phyloP scores from a whole-genome alignment of 2,113 vertebrate species.

The Puffinus mauretanicus region DNA sequence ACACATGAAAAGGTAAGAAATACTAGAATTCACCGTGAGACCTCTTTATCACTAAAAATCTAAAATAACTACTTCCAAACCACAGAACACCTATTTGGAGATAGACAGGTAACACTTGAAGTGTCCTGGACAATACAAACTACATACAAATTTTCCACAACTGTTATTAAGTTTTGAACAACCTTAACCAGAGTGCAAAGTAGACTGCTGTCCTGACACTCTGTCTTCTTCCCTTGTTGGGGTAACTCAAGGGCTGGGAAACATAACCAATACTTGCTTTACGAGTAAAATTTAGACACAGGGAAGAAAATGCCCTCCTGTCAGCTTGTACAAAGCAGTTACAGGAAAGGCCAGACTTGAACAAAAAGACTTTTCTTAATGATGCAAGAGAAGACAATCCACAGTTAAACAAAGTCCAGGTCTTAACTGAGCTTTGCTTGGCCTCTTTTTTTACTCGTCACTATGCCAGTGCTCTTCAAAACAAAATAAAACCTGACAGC shows the following conservation, averaged over 20 bases:
- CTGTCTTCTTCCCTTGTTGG: background rate
- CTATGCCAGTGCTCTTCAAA: background rate
- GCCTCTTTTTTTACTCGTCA: background rate
- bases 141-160: background rate
- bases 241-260: background rate
- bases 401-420: background rate
- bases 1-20: background rate
- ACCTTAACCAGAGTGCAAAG: background rate
- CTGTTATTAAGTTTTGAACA: background rate
- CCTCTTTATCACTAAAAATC: background rate
- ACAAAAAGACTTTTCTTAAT: background rate
- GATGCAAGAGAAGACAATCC: background rate
- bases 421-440: background rate
- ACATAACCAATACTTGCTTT: background rate
- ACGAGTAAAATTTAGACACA: background rate
- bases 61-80: background rate
- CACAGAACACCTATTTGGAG: background rate
- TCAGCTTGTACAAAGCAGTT: background rate
- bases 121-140: background rate
- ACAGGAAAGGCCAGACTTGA: background rate
- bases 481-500: background rate
- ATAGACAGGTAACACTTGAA: background rate
- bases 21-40: background rate
- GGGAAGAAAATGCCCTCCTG: background rate
- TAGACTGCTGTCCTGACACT: background rate